Conservation (phyloP, 2,888 invertebrate species). For the Pediacus dermestoides region DNA sequence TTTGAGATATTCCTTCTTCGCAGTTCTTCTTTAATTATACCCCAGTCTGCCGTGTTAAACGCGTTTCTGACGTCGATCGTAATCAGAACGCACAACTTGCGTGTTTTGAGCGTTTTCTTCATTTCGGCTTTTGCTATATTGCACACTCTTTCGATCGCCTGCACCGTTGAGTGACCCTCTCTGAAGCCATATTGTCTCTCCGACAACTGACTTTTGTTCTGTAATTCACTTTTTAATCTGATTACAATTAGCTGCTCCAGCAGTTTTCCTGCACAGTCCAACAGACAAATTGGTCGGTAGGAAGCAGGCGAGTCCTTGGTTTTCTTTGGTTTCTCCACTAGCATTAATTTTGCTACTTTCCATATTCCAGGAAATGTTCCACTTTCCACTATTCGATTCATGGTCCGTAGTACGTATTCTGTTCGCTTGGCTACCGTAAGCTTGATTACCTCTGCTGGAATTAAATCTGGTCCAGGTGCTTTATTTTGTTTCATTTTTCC, state of each 20-base stretch:
- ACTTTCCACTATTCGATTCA: neutral
- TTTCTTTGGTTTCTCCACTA: too few relatives aligned
- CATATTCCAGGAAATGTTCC: too few relatives aligned
- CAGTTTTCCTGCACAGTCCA: constrained; percentile 3
- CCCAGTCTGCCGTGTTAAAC: constrained; percentile 2
- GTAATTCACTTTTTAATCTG: neutral
- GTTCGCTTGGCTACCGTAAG: neutral
- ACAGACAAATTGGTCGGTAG: constrained; percentile 5
- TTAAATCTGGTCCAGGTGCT: constrained; percentile 2
- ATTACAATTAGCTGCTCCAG: constrained; percentile 1
- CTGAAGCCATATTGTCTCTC: constrained; percentile 3
- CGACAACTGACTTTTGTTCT: neutral
- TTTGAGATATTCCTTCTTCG: neutral
- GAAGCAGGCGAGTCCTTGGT: too few relatives aligned
- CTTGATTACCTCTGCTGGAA: neutral
- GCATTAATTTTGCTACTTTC: too few relatives aligned
- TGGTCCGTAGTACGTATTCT: neutral
- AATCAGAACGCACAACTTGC: neutral
- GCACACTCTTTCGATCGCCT: constrained; percentile 11
- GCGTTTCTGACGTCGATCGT: constrained; percentile 2
- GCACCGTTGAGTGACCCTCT: neutral
- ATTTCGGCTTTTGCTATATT: too few relatives aligned
- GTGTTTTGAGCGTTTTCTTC: too few relatives aligned
- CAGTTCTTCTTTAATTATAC: neutral
- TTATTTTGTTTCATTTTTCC: constrained; percentile 2